Evolutionary conservation across 2,888 invertebrate genomes (phyloP).

Genomic region (Lasiommata megera): DNA sequence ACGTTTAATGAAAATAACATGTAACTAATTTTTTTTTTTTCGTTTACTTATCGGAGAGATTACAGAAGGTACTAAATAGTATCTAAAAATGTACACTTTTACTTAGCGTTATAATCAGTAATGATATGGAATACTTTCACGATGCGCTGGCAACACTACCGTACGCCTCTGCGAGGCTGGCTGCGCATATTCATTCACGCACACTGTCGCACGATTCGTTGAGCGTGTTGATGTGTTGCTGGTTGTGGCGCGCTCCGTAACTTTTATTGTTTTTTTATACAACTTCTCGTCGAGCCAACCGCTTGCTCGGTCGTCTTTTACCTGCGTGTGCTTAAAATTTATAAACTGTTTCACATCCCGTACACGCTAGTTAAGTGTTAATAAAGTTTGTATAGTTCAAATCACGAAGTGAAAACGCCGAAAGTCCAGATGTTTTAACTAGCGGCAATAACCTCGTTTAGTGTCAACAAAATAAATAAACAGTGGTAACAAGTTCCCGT

Average conservation of each 20-base stretch:
- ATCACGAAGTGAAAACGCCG: slow-evolving; percentile 63
- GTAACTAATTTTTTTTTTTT: too few relatives aligned
- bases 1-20: too few relatives aligned
- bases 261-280: slow-evolving; percentile 62
- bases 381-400: slow-evolving; percentile 37
- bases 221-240: slow-evolving; percentile 49
- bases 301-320: slow-evolving; percentile 58
- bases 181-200: slow-evolving; percentile 66
- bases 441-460: slow-evolving; percentile 68
- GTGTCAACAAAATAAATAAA: slow-evolving; percentile 77
- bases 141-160: slow-evolving; percentile 32
- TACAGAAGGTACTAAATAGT: too few relatives aligned
- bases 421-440: slow-evolving; percentile 64
- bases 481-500: slow-evolving; percentile 67
- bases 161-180: slow-evolving; percentile 33
- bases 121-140: slow-evolving; percentile 14
- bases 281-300: slow-evolving; percentile 43
- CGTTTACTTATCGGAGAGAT: too few relatives aligned
- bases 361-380: slow-evolving; percentile 18
- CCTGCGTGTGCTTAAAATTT: slow-evolving; percentile 55
- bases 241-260: slow-evolving; percentile 41
- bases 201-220: slow-evolving; percentile 61
- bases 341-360: slow-evolving; percentile 39
- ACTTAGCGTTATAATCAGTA: too few relatives aligned
- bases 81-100: too few relatives aligned